Conservation (phyloP, 2,797 vertebrate species). For the Neostethus bicornis region DNA sequence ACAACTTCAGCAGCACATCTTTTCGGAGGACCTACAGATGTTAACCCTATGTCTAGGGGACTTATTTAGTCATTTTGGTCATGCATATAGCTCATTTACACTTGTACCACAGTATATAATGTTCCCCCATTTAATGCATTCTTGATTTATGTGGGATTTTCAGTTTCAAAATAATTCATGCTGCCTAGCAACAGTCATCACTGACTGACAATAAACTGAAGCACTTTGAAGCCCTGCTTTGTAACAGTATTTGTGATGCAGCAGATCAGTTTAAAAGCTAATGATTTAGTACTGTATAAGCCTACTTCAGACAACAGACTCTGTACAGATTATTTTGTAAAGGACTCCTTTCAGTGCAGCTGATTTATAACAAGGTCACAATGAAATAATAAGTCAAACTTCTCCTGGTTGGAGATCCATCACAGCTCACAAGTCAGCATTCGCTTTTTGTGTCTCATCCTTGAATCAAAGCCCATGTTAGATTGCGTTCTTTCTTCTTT, state of each 20-base stretch:
- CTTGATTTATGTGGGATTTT: conserved; percentile 34
- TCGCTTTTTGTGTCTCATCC: background rate
- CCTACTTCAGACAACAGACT: conserved; percentile 31
- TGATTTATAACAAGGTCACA: too few species aligned
- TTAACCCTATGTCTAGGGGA: too few species aligned
- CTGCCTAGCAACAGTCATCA: conserved; percentile 56
- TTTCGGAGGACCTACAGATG: too few species aligned
- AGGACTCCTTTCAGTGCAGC: background rate
- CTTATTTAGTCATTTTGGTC: too few species aligned
- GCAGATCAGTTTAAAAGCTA: conserved; percentile 41
- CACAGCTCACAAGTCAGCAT: too few species aligned
- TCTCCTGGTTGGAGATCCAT: too few species aligned
- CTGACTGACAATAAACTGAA: conserved; percentile 11
- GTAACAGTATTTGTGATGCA: conserved; percentile 45
- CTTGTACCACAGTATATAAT: too few species aligned
- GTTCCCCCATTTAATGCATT: too few species aligned
- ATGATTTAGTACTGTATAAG: conserved; percentile 55
- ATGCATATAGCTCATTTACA: too few species aligned
- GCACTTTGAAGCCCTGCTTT: conserved; percentile 42
- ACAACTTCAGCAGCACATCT: background rate
- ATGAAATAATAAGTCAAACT: too few species aligned
- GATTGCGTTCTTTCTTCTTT: background rate
- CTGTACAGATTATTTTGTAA: too few species aligned
- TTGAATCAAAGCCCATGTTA: background rate
- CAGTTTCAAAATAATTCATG: conserved; percentile 31